Percentiles rank a stretch among this genome's conserved stretches.
These are phyloP conservation scores for Intellagama lesueurii DNA, from an alignment of 2,797 vertebrate genomes.

Conservation along the genomic window DNA sequence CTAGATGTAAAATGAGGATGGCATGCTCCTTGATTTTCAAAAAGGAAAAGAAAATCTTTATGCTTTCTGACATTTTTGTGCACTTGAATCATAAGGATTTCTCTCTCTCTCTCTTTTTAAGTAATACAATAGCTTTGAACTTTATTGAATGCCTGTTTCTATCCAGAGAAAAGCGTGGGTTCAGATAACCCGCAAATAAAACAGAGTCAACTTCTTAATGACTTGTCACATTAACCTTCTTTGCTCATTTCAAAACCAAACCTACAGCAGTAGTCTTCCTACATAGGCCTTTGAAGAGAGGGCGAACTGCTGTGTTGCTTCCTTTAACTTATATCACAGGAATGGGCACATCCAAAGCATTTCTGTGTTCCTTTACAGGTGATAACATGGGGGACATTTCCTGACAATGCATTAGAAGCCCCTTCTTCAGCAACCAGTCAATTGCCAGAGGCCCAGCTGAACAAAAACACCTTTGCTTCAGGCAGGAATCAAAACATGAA, in stretches of 20 bases:
- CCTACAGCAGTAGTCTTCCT: neutral
- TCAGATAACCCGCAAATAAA: conserved; percentile 38
- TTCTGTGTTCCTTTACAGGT: neutral
- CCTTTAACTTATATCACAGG: neutral
- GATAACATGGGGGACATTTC: neutral
- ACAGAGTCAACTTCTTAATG: neutral
- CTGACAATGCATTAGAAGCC: neutral
- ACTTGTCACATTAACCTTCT: conserved; percentile 41
- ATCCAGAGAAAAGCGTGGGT: conserved; percentile 51
- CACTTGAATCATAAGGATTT: conserved; percentile 49
- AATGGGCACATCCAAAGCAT: neutral
- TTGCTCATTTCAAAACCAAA: conserved; percentile 36
- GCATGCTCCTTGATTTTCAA: conserved; percentile 45
- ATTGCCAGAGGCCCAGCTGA: too few species aligned
- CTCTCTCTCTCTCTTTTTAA: neutral
- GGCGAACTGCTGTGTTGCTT: neutral
- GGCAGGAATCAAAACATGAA: too few species aligned
- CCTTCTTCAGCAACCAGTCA: too few species aligned
- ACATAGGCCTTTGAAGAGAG: neutral
- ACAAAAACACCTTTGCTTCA: too few species aligned
- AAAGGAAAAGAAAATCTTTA: conserved; percentile 52
- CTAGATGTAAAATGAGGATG: conserved; percentile 33
- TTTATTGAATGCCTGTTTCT: conserved; percentile 38
- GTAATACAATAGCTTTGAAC: conserved; percentile 39
- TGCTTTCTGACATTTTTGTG: conserved; percentile 48